A percentile compares a stretch with the other conserved stretches of the same genome.
Evolutionary conservation across 2,113 vertebrate genomes (phyloP).

Genomic region (Otolemur garnettii): DNA sequence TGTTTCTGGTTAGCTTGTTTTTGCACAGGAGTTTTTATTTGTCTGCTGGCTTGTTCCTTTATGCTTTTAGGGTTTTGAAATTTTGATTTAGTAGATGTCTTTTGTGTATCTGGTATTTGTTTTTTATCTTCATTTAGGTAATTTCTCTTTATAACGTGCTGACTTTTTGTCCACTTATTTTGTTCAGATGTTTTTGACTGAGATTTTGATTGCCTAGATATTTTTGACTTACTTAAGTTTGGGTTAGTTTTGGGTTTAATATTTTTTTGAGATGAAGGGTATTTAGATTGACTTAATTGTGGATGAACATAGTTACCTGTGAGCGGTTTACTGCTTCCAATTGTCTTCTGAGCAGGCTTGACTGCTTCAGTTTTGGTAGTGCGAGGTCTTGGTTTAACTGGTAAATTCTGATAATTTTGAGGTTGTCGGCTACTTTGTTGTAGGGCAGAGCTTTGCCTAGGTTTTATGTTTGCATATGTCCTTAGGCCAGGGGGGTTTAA

Average conservation of each 20-base stretch:
- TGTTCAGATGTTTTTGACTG: neutral
- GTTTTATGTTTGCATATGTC: neutral
- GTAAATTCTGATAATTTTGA: neutral
- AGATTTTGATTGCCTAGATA: neutral
- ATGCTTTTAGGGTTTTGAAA: neutral
- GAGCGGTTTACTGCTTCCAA: neutral
- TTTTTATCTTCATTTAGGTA: neutral
- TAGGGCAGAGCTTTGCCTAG: neutral
- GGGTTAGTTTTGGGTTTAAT: neutral
- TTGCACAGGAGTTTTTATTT: neutral
- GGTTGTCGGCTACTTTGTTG: neutral
- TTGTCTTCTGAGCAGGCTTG: neutral
- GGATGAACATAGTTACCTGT: neutral
- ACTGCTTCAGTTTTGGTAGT: neutral
- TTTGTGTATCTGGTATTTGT: neutral
- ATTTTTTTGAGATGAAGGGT: neutral
- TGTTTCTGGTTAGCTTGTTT: neutral
- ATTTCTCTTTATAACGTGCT: neutral
- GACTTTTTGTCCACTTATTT: neutral
- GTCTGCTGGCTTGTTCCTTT: neutral
- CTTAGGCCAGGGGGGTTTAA: neutral
- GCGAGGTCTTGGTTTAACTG: conserved; percentile 5
- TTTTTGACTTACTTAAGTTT: neutral
- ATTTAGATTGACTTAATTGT: neutral
- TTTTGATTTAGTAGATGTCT: neutral